Percentiles rank a stretch among this genome's conserved stretches.
phyloP scores from a whole-genome alignment of 2,113 vertebrate species.

The Oplegnathus fasciatus region DNA sequence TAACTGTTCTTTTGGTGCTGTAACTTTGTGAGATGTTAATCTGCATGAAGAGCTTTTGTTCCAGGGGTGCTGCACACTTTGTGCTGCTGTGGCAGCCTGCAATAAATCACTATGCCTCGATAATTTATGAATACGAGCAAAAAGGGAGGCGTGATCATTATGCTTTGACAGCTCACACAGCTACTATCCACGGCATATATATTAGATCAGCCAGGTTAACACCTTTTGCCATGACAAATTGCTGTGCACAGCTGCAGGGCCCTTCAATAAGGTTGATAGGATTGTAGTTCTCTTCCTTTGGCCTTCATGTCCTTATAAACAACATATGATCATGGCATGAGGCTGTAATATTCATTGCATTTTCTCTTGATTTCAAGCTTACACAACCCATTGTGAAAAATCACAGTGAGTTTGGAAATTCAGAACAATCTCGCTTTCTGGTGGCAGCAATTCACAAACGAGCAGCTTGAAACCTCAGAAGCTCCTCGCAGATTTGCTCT shows the following conservation, averaged over 20 bases:
- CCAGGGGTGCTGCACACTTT: conserved; percentile 11
- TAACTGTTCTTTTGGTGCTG: conserved; percentile 18
- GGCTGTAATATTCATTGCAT: neutral
- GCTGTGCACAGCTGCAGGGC: conserved; percentile 17
- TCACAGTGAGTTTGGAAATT: neutral
- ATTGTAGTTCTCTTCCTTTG: neutral
- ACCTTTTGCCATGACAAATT: conserved; percentile 27
- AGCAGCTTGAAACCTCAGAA: conserved; percentile 6
- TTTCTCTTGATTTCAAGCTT: conserved; percentile 1
- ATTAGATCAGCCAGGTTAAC: conserved; percentile 51
- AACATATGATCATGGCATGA: neutral
- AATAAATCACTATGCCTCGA: conserved; percentile 45
- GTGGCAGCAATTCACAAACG: neutral
- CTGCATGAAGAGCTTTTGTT: conserved; percentile 22
- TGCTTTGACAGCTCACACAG: conserved; percentile 40
- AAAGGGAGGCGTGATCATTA: conserved; percentile 55
- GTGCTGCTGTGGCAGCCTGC: conserved; percentile 4
- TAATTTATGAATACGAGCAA: conserved; percentile 60
- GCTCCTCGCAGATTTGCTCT: neutral
- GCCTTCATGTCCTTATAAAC: neutral
- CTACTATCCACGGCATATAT: conserved; percentile 24
- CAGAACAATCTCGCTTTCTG: neutral
- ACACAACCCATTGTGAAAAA: neutral
- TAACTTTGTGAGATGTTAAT: conserved; percentile 7
- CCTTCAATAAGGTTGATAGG: neutral